These are phyloP conservation scores for Leptinotarsa haldemani DNA, from an alignment of 2,888 invertebrate species.

Conservation along the genomic window DNA sequence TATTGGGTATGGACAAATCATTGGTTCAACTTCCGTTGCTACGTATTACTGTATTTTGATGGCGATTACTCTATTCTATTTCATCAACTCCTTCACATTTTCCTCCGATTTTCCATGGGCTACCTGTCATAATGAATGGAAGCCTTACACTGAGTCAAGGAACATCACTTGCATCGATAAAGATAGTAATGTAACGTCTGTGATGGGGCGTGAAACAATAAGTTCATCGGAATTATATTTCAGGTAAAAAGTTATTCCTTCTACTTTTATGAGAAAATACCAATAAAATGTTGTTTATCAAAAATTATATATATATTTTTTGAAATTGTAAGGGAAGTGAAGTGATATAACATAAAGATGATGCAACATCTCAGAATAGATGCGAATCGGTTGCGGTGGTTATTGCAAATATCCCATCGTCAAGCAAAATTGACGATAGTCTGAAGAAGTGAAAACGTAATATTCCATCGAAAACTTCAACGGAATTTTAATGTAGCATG, in stretches of 20 bases:
- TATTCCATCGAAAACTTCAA: no score
- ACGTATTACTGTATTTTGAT: slow-evolving; percentile 83
- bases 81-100: slow-evolving; percentile 76
- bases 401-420: no score
- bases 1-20: slow-evolving; percentile 75
- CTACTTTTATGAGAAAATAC: no score
- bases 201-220: slow-evolving; percentile 38
- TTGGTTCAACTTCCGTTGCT: slow-evolving; percentile 74
- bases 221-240: slow-evolving; percentile 70
- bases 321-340: no score
- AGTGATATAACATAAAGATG: no score
- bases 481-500: no score
- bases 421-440: no score
- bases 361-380: no score
- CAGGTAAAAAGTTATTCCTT: slow-evolving; percentile 63
- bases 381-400: no score
- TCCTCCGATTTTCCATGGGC: slow-evolving; percentile 79
- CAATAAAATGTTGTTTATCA: no score
- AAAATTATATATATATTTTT: no score
- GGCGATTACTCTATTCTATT: slow-evolving; percentile 79
- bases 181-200: slow-evolving; percentile 18
- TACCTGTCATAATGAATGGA: slow-evolving; percentile 73
- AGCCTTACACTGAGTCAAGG: slow-evolving; percentile 44
- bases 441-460: no score
- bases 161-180: slow-evolving; percentile 53